Conservation (phyloP, 2,797 vertebrate genomes). For the Falco peregrinus region DNA sequence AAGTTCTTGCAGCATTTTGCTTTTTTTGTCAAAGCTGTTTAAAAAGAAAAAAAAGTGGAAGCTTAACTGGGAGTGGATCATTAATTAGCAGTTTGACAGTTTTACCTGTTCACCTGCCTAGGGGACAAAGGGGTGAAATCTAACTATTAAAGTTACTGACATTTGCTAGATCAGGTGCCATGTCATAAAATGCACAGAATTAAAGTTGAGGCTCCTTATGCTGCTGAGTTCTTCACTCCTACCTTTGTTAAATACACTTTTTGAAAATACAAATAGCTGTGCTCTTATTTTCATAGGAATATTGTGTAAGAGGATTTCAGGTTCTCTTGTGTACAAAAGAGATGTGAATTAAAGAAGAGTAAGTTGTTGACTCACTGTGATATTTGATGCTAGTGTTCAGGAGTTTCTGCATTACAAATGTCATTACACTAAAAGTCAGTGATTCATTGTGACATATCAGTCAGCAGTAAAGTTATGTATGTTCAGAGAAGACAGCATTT, state of each 20-base stretch:
- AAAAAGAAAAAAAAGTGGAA: not conserved
- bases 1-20: not conserved
- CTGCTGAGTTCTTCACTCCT: not conserved
- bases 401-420: not conserved
- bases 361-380: not conserved
- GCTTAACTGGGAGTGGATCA: not conserved
- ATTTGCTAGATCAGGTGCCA: not conserved
- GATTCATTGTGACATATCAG: not conserved
- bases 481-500: not conserved
- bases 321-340: not conserved
- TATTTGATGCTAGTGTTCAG: not conserved
- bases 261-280: not conserved
- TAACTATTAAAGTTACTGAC: not conserved
- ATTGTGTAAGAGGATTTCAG: not conserved
- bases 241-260: not conserved
- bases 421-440: not conserved
- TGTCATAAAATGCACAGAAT: not conserved
- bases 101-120: not conserved
- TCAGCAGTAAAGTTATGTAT: not conserved
- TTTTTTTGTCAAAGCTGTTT: not conserved
- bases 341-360: not conserved
- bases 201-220: not conserved
- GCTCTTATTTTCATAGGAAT: not conserved
- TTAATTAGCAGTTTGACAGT: not conserved
- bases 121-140: not conserved